Conservation (phyloP, 2,888 invertebrate species). For the Microctonus brassicae region DNA sequence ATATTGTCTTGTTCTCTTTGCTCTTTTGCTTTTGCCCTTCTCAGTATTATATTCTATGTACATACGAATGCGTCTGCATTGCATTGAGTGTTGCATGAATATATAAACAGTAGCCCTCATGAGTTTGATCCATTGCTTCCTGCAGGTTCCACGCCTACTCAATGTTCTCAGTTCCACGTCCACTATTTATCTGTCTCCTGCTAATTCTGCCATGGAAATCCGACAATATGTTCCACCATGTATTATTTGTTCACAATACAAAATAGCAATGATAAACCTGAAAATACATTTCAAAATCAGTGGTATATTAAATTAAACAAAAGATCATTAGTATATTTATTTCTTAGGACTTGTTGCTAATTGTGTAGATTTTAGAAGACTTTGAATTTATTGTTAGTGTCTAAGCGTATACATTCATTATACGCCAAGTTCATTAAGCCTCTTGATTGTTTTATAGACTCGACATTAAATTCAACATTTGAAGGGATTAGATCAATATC, state of each 20-base stretch:
- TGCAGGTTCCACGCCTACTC: constrained; percentile 65
- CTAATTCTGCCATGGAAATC: constrained; percentile 59
- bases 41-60: constrained; percentile 9
- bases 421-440: constrained; percentile 50
- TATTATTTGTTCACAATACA: neutral
- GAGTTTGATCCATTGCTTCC: constrained; percentile 68
- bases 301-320: neutral
- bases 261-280: neutral
- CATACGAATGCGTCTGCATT: constrained; percentile 8
- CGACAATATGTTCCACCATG: constrained; percentile 46
- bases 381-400: neutral
- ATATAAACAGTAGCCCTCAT: constrained; percentile 35
- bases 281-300: neutral
- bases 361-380: neutral
- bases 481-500: constrained; percentile 40
- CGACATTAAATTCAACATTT: constrained; percentile 58
- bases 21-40: neutral
- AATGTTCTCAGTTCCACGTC: constrained; percentile 55
- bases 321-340: neutral
- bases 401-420: neutral
- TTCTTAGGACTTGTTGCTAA: neutral
- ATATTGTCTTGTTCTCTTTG: neutral
- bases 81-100: constrained; percentile 25
- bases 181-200: constrained; percentile 63
- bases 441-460: constrained; percentile 41